Conservation (phyloP, 2,888 invertebrate species). For the Himalopsyche anomala region DNA sequence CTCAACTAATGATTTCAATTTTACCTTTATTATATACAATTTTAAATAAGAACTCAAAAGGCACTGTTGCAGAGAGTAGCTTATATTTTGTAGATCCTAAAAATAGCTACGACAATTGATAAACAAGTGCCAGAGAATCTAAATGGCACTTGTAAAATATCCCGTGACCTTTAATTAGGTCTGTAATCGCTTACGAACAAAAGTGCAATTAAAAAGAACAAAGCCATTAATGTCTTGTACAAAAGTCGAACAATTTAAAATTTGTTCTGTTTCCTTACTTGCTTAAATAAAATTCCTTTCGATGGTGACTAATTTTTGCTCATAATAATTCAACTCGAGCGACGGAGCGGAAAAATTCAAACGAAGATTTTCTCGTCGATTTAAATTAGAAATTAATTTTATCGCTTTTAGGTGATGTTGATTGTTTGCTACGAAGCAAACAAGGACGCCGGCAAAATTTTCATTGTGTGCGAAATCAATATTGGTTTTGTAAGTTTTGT, state of each 20-base stretch:
- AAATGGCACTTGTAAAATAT: neutral
- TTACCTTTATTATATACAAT: too few species aligned
- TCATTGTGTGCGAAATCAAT: neutral
- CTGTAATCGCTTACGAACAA: conserved; percentile 44
- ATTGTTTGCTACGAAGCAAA: neutral
- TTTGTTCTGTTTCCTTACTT: neutral
- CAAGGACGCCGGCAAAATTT: neutral
- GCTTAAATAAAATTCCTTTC: conserved; percentile 5
- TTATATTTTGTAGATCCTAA: neutral
- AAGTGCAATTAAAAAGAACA: conserved; percentile 57
- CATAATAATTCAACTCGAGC: neutral
- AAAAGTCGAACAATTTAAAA: neutral
- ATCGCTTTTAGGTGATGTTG: conserved; percentile 14
- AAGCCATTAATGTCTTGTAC: conserved; percentile 47
- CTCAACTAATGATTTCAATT: too few species aligned
- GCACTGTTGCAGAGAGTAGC: too few species aligned
- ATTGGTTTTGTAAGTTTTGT: conserved; percentile 14
- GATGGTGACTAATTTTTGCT: conserved; percentile 18
- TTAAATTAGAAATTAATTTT: conserved; percentile 24
- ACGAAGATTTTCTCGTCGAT: neutral
- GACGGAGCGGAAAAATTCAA: neutral
- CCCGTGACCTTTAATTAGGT: neutral
- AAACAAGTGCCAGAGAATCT: neutral
- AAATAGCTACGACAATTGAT: neutral
- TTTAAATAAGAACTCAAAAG: too few species aligned